Conservation (phyloP, 64 coral and sea anemone species). For the Montipora cactus region DNA sequence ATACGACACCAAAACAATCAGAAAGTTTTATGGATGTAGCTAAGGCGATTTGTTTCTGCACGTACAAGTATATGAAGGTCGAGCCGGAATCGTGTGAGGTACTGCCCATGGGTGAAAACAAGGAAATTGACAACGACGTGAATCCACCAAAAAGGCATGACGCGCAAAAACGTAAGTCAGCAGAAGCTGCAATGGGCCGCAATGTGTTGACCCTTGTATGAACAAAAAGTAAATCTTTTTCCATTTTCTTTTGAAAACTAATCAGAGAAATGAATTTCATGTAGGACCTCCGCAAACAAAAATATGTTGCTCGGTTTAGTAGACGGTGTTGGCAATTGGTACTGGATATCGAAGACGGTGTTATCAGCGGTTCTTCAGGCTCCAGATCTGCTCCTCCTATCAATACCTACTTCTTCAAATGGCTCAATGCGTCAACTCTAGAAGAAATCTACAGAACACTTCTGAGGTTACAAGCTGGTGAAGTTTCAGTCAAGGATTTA, state of each 20-base stretch:
- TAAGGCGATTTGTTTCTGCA: not conserved
- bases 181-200: no score
- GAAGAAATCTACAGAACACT: constrained; percentile 34
- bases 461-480: not conserved
- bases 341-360: not conserved
- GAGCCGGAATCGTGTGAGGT: constrained; percentile 17
- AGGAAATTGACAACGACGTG: constrained; percentile 1
- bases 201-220: no score
- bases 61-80: not conserved
- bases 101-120: not conserved
- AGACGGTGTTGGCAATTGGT: not conserved
- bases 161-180: constrained; percentile 1
- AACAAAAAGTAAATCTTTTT: no score
- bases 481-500: constrained; percentile 16
- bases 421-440: not conserved
- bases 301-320: constrained; percentile 7
- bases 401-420: constrained; percentile 7
- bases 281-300: constrained; percentile 36
- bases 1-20: not conserved
- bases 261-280: not conserved
- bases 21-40: not conserved
- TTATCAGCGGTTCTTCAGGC: not conserved
- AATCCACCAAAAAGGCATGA: constrained; percentile 30
- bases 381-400: not conserved
- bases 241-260: not conserved